Evolutionary conservation across 2,888 invertebrate genomes (phyloP).

Genomic region (Nectonema munidae): DNA sequence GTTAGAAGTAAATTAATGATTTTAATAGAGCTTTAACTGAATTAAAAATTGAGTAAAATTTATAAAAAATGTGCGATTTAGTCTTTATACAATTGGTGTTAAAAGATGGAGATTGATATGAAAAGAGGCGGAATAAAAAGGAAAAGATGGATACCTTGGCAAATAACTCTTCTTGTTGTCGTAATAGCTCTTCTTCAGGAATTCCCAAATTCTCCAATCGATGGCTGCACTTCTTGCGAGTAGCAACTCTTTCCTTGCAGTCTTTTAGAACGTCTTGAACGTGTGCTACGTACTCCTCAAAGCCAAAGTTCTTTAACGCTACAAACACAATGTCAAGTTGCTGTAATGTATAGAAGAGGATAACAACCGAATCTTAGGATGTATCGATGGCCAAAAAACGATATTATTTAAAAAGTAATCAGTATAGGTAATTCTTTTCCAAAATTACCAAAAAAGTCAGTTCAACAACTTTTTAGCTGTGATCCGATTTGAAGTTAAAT

Average conservation of each 20-base stretch:
- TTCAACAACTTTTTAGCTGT: too few relatives aligned
- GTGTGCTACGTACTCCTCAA: conserved; percentile 64
- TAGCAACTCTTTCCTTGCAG: conserved; percentile 86
- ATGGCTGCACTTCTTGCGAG: conserved; percentile 53
- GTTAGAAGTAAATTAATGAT: too few relatives aligned
- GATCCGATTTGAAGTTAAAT: conserved; percentile 21
- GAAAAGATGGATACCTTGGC: conserved; percentile 34
- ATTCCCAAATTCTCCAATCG: conserved; percentile 84
- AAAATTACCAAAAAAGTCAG: too few relatives aligned
- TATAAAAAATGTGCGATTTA: not conserved
- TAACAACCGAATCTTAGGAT: too few relatives aligned
- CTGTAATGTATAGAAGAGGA: not conserved
- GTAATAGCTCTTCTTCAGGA: conserved; percentile 71
- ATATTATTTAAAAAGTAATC: too few relatives aligned
- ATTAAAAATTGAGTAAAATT: too few relatives aligned
- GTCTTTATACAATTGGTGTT: not conserved
- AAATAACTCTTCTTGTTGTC: conserved; percentile 87
- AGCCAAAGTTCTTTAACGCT: conserved; percentile 60
- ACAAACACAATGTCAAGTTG: too few relatives aligned
- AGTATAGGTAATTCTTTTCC: too few relatives aligned
- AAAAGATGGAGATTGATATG: not conserved
- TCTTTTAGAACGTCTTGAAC: conserved; percentile 72
- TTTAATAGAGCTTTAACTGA: too few relatives aligned
- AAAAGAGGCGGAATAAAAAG: not conserved
- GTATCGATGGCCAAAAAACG: too few relatives aligned